Percentiles rank a stretch among this genome's conserved stretches.
phyloP scores from a whole-genome alignment of 2,888 invertebrate genomes.

The Athripsodes cinereus region DNA sequence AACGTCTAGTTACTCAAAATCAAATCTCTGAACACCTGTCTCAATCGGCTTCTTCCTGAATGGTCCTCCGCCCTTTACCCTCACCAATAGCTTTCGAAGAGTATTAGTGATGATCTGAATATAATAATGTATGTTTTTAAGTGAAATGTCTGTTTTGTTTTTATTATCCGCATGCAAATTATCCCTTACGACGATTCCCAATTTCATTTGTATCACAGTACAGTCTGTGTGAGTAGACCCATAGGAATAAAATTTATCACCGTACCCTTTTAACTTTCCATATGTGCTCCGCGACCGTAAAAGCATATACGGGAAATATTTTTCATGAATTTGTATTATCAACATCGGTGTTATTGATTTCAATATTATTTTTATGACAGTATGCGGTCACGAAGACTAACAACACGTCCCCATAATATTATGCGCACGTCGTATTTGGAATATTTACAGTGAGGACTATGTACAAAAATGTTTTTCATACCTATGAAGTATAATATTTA shows the following conservation, averaged over 20 bases:
- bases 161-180: no score
- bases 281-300: background rate
- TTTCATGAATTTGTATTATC: background rate
- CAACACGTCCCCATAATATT: background rate
- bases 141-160: no score
- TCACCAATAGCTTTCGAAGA: no score
- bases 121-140: no score
- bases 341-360: background rate
- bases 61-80: no score
- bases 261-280: conserved; percentile 2
- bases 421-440: background rate
- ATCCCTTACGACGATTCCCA: background rate
- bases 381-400: background rate
- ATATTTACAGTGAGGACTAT: background rate
- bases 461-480: no score
- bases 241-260: background rate
- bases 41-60: no score
- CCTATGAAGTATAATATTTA: no score
- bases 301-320: background rate
- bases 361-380: background rate
- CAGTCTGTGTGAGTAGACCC: background rate
- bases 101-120: no score
- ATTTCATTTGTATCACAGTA: background rate
- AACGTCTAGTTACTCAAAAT: no score
- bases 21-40: no score